Base-by-base conservation (phyloP, 2,797 vertebrate genomes). In the Microcaecilia unicolor region DNA sequence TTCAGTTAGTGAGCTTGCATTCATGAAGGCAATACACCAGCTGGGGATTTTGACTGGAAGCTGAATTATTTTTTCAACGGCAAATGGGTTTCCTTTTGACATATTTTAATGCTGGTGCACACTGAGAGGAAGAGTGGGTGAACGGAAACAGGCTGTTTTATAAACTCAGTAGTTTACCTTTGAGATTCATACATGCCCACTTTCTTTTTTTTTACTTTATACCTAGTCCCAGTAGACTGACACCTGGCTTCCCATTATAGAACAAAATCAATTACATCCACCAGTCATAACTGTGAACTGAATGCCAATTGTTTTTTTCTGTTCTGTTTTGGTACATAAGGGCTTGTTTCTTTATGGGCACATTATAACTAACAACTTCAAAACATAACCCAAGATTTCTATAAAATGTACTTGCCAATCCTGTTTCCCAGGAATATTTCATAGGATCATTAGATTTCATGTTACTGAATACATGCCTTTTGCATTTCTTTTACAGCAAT, bases 111-210 rank as follows among this genome's bases (percentile, higher is more conserved):
- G 75, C 67, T 78, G 74, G 72, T 80, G 71, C 83, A 81, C 80
- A 82, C 78, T 76, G 83, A 75, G 81, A 84, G 64, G 69, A 78
- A 75, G 68, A 80, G 76, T 81, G 67, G 73, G 80, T 73, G 81
- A 83, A 71, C 76, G 81, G 80, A 80, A 84, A 84, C 78, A 85
- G 76, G 44, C 69, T 70, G 75, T 77, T 81, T 83, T 80, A 79
- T 80, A 84, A 79, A 82, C 79, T 78, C 79, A 82, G 81, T 78
- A 75, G 79, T 81, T n/a, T 74, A 83, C 76, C 79, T 82, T 83
- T 81, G 81, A 81, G 79, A 73, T 73, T 73, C 64, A 72, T 64
- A 72, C 50, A 50, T 70, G 69, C 73, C 75, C 64, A 72, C 68
- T 70, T 83, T 81, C 72, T 74, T 54, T 72, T 74, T 54, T 72